Evolutionary conservation across 2,113 vertebrate species (phyloP).

Genomic region (Psilopogon haemacephalus): DNA sequence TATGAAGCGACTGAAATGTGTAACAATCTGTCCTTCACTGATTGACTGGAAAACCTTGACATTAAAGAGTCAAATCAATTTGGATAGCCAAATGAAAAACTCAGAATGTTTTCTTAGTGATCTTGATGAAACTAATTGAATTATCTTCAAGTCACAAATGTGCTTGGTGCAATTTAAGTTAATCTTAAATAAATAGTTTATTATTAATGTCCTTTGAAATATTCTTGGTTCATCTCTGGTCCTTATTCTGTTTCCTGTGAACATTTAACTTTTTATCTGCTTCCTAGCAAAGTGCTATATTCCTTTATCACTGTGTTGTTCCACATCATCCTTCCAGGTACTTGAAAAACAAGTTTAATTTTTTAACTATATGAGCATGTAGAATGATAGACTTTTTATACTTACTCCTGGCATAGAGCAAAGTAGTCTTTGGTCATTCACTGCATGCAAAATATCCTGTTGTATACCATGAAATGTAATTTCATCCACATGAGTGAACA

Average conservation of each 20-base stretch:
- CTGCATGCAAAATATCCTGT: slow-evolving; percentile 10
- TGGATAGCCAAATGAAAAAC: background rate
- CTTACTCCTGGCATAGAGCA: background rate
- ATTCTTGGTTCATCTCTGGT: background rate
- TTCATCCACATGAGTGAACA: slow-evolving; percentile 41
- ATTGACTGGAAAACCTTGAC: background rate
- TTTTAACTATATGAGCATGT: background rate
- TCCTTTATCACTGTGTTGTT: background rate
- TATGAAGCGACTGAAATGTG: background rate
- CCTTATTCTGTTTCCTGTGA: background rate
- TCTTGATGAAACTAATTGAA: background rate
- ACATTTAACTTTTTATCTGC: background rate
- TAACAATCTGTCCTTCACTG: background rate
- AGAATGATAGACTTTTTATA: background rate
- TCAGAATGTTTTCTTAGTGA: background rate
- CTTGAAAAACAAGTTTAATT: slow-evolving; percentile 13
- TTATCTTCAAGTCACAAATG: background rate
- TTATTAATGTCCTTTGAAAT: background rate
- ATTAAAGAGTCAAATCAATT: background rate
- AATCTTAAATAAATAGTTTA: background rate
- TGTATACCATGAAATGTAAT: slow-evolving; percentile 18
- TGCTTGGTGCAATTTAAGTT: background rate
- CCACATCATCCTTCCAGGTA: background rate
- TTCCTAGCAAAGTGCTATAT: background rate
- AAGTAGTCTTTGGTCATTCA: slow-evolving; percentile 9